phyloP scores from a whole-genome alignment of 2,113 vertebrate species.

The Danio rerio region DNA sequence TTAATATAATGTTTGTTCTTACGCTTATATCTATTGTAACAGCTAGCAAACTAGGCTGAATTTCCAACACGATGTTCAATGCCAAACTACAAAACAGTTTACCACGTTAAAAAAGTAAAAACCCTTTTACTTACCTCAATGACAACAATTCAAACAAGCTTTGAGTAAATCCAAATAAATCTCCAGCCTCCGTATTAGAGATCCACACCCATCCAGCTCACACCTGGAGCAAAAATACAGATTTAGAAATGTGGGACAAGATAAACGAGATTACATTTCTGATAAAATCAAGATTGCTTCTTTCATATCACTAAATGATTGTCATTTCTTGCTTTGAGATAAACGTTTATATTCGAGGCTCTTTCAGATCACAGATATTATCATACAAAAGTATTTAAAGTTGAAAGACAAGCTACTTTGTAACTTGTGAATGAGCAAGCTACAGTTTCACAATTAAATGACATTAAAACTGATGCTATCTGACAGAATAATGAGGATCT shows the following conservation, averaged over 20 bases:
- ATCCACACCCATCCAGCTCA: slow-evolving; percentile 11
- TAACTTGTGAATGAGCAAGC: not conserved
- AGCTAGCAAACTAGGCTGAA: not conserved
- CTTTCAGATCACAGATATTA: not conserved
- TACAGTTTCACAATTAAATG: not conserved
- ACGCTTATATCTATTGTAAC: not conserved
- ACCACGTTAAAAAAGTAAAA: not conserved
- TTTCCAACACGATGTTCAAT: not conserved
- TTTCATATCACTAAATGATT: not conserved
- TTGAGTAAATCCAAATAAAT: slow-evolving; percentile 23
- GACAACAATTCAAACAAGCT: not conserved
- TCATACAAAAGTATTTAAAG: not conserved
- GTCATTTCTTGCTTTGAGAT: slow-evolving; percentile 11
- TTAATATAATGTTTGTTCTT: no score
- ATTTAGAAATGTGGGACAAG: not conserved
- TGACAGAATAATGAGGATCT: not conserved
- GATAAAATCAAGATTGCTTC: not conserved
- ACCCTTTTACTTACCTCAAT: not conserved
- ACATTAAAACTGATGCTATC: not conserved
- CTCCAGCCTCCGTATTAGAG: not conserved
- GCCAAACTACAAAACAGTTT: not conserved
- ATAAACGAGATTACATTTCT: not conserved
- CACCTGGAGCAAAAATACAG: slow-evolving; percentile 15
- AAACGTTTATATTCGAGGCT: not conserved
- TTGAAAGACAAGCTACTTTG: not conserved